These are phyloP conservation scores for Callinectes sapidus DNA, from an alignment of 2,888 invertebrate genomes.

Conservation along the genomic window DNA sequence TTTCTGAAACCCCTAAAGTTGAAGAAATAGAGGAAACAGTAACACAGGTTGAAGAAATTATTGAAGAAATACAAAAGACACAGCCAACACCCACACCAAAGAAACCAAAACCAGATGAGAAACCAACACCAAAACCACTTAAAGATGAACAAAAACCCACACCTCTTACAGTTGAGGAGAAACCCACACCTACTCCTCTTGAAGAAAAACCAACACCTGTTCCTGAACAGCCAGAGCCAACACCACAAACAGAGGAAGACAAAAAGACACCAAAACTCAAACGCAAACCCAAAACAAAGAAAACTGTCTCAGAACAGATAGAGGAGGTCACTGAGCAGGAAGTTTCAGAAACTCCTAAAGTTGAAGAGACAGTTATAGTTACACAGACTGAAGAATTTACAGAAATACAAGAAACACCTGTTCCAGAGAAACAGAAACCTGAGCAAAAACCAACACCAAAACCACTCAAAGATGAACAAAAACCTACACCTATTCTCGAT, in stretches of 20 bases:
- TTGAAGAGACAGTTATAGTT: not conserved
- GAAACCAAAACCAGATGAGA: not conserved
- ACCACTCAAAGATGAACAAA: not conserved
- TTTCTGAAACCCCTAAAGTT: not conserved
- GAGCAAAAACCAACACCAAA: not conserved
- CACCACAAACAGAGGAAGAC: not conserved
- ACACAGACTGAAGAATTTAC: conserved; percentile 13
- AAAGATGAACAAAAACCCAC: not conserved
- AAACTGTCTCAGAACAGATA: not conserved
- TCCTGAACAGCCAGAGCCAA: not conserved
- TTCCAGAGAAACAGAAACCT: not conserved
- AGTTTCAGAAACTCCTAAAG: not conserved
- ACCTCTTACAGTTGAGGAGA: not conserved
- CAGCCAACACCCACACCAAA: not conserved
- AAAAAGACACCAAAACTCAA: not conserved
- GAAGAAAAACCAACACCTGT: not conserved
- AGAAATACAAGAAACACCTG: not conserved
- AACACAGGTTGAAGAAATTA: not conserved
- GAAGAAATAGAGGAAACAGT: not conserved
- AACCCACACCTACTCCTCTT: not conserved
- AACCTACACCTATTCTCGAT: not conserved
- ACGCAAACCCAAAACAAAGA: not conserved
- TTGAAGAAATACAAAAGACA: not conserved
- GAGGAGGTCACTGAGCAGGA: not conserved
- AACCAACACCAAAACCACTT: not conserved